Evolutionary conservation across 2,797 vertebrate genomes (phyloP).

Genomic region (Micropoecilia bifurca): DNA sequence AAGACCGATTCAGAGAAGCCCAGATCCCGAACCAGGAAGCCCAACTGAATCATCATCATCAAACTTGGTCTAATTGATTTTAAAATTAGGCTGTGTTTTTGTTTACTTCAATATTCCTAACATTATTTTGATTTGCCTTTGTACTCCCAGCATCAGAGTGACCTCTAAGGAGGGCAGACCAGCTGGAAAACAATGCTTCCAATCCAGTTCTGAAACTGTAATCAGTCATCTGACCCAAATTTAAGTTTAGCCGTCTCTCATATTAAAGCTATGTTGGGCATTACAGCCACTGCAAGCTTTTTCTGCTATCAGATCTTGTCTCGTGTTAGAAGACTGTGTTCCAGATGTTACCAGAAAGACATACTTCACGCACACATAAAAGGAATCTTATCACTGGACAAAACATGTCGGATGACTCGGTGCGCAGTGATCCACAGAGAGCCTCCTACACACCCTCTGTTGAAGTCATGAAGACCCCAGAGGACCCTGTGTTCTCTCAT

Average conservation of each 20-base stretch:
- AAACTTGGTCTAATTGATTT: background rate
- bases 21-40: background rate
- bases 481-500: background rate
- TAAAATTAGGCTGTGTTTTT: background rate
- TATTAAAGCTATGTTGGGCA: background rate
- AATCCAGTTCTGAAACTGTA: background rate
- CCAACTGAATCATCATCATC: background rate
- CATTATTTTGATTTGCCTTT: background rate
- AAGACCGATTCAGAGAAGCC: background rate
- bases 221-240: background rate
- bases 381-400: background rate
- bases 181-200: background rate
- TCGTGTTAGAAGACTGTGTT: background rate
- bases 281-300: background rate
- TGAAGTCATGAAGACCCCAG: background rate
- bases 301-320: background rate
- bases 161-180: background rate
- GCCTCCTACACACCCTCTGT: background rate
- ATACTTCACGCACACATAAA: background rate
- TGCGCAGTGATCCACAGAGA: background rate
- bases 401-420: background rate
- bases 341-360: background rate
- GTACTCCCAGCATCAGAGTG: background rate
- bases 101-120: background rate
- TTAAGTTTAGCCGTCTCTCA: background rate